Conservation (phyloP, 2,797 vertebrate genomes). For the Tokudaia muenninki region DNA sequence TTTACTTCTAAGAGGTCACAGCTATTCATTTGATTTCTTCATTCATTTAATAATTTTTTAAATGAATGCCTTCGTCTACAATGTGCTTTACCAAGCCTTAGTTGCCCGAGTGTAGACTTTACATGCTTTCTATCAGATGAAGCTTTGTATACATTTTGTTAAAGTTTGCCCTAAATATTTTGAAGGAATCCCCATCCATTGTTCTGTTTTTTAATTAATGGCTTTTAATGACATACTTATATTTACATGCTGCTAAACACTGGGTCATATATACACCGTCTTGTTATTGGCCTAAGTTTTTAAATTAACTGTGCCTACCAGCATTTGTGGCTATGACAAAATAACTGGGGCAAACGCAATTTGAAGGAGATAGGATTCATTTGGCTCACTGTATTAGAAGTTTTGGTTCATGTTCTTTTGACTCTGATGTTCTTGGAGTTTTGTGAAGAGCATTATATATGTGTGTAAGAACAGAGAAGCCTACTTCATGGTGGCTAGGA, state of each 20-base stretch:
- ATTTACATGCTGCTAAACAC: not conserved
- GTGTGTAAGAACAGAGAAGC: not conserved
- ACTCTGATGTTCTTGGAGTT: not conserved
- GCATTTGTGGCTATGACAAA: not conserved
- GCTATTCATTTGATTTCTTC: not conserved
- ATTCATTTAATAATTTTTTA: not conserved
- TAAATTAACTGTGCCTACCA: not conserved
- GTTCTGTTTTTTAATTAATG: not conserved
- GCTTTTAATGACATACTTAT: not conserved
- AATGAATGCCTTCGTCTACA: not conserved
- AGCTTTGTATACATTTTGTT: not conserved
- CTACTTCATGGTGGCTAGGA: not conserved
- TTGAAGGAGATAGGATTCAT: not conserved
- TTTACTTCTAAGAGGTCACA: not conserved
- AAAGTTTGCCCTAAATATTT: not conserved
- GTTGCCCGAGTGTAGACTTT: not conserved
- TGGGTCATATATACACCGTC: not conserved
- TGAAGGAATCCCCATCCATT: not conserved
- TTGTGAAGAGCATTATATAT: not conserved
- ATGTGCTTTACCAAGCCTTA: not conserved
- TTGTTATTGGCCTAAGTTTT: not conserved
- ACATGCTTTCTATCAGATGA: not conserved
- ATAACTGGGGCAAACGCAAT: not conserved
- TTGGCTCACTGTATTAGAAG: not conserved
- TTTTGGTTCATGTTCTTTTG: not conserved